Evolutionary conservation across 2,888 invertebrate genomes (phyloP).

Genomic region (Cancer borealis): DNA sequence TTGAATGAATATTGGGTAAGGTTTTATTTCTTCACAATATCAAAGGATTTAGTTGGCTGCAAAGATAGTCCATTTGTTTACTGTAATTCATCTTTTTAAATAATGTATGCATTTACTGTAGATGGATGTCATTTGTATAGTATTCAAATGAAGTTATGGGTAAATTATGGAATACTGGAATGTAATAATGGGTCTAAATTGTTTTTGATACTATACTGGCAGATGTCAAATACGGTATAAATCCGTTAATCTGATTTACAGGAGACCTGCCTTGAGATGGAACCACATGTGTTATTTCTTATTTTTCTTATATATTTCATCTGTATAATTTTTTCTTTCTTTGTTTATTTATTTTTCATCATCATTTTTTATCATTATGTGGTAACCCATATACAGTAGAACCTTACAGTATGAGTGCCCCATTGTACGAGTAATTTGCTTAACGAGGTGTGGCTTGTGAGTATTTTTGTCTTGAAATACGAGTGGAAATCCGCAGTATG

Average conservation of each 20-base stretch:
- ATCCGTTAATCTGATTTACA: background rate
- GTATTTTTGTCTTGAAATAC: no score
- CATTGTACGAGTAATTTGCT: no score
- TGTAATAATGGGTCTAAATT: background rate
- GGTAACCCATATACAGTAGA: no score
- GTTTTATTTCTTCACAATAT: slow-evolving; percentile 8
- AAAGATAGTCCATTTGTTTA: background rate
- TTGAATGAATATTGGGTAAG: background rate
- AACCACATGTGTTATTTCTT: no score
- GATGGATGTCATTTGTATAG: background rate
- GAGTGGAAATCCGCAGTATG: no score
- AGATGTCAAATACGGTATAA: background rate
- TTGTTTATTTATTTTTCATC: no score
- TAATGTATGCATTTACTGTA: background rate
- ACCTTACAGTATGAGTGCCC: no score
- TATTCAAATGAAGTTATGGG: background rate
- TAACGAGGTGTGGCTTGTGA: no score
- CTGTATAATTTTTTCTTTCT: no score
- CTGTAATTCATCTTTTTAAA: background rate
- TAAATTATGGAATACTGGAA: background rate
- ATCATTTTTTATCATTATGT: no score
- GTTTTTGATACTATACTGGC: background rate
- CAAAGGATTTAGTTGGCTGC: background rate
- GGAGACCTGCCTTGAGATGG: no score
- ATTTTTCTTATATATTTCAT: no score